Percentiles rank a stretch among this genome's conserved stretches.
These are phyloP conservation scores for Amphiprion ocellaris DNA, from an alignment of 2,113 vertebrate species.

Conservation along the genomic window DNA sequence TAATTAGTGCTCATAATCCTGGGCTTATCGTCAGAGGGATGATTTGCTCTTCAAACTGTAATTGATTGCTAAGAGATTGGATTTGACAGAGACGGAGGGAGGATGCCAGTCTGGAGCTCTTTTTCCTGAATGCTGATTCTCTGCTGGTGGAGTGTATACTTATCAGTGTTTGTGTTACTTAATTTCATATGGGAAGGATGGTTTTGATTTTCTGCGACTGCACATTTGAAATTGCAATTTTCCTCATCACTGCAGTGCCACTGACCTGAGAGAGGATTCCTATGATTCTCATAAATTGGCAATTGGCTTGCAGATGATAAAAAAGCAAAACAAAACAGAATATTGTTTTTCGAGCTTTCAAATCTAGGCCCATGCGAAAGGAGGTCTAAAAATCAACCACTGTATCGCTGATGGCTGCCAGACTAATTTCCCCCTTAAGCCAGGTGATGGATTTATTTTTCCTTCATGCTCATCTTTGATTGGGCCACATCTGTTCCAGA, in stretches of 20 bases:
- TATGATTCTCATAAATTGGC: constrained; percentile 8
- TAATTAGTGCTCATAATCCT: constrained; percentile 55
- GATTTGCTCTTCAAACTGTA: constrained; percentile 26
- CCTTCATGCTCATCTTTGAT: constrained; percentile 64
- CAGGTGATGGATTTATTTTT: constrained; percentile 61
- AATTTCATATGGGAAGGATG: background rate
- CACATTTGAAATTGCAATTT: constrained; percentile 26
- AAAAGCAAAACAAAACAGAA: no score
- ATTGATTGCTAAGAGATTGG: constrained; percentile 14
- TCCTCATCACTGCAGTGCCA: background rate
- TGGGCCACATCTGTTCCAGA: constrained; percentile 73
- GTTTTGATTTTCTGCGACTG: background rate
- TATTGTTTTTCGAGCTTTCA: constrained; percentile 22
- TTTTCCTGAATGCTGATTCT: constrained; percentile 22
- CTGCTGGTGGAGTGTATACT: background rate
- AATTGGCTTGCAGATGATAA: background rate
- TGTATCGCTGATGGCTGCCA: constrained; percentile 34
- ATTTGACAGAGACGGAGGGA: constrained; percentile 17
- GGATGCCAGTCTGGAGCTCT: background rate
- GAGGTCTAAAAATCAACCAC: constrained; percentile 32
- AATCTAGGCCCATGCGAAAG: constrained; percentile 2
- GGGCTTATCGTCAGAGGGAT: constrained; percentile 9
- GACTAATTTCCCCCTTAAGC: constrained; percentile 60
- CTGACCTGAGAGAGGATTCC: background rate
- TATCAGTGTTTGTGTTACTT: constrained; percentile 7